phyloP scores from a whole-genome alignment of 2,113 vertebrate genomes.

The Hypocryptadius cinnamomeus region DNA sequence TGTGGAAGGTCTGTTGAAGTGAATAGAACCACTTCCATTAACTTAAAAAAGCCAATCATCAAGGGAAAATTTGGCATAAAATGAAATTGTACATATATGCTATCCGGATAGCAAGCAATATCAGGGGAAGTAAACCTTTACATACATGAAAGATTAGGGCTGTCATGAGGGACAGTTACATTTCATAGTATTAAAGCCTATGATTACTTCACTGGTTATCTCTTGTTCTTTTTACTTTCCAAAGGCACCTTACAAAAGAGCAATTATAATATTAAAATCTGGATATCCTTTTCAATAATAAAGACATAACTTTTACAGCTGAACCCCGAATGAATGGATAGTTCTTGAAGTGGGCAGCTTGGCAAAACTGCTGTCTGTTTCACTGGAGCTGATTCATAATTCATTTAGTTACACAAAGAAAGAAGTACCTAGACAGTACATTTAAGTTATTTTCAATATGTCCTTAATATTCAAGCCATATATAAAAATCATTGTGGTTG shows the following conservation, averaged over 20 bases:
- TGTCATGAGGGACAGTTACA: background rate
- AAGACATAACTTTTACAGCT: background rate
- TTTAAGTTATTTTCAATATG: background rate
- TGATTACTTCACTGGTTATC: background rate
- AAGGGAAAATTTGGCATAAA: background rate
- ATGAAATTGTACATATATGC: background rate
- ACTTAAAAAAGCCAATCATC: background rate
- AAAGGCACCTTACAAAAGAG: background rate
- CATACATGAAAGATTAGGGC: background rate
- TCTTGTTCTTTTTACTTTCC: background rate
- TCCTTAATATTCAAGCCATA: background rate
- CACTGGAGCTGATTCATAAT: background rate
- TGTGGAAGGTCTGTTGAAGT: background rate
- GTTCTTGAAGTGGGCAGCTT: background rate
- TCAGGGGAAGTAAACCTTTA: background rate
- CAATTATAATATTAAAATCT: background rate
- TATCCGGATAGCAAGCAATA: background rate
- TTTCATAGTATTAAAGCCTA: background rate
- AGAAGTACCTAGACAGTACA: background rate
- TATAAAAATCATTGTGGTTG: background rate
- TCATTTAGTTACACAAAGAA: background rate
- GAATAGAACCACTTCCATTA: background rate
- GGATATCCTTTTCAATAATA: background rate
- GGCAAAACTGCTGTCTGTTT: background rate
- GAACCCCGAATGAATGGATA: background rate